Base-by-base conservation (phyloP, 2,797 vertebrate genomes). In the Crypturellus tataupa region DNA sequence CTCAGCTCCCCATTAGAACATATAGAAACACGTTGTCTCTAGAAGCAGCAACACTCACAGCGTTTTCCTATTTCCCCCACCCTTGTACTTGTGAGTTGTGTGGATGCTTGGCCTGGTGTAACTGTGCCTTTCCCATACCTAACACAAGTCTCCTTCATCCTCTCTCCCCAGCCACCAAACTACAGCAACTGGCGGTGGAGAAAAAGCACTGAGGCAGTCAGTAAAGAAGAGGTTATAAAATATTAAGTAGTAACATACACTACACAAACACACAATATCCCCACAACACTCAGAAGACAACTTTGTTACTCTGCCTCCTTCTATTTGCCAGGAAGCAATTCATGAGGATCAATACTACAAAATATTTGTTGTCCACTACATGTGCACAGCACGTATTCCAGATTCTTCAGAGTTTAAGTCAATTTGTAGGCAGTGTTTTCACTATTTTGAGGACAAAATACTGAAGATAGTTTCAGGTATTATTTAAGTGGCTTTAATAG, bases 361-460 rank as follows among this genome's bases (percentile, higher is more conserved):
- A 65, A 40, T 51, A 76, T 8, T 42, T 44, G n/a, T 53, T 73
- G 49, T 63, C 63, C 79, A 80, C 82, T 51, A 82, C 62, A 88
- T 1, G 24, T 6, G 2, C 46, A 86, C 56, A 89, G 68, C 64
- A 69, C 51, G 73, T 82, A 93, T 21, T 91, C 68, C 60, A 80
- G 53, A 51, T 72, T 83, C 40, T 94, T 87, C 71, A 1, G 5
- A 88, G 59, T 75, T 86, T 44, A 37, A 88, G 65, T 40, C 53
- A 47, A 35, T 67, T 94, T 73, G 51, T 72, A 94, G 35, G 67
- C 39, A 92, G 49, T 25, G 7, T 49, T 71, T 83, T 92, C 79
- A 59, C 44, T 94, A 42, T 51, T 93, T 95, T 89, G 42, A 87
- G 92, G 75, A 93, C 25, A 72, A 78, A 95, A 86, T 76, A 89